phyloP scores from a whole-genome alignment of 2,797 vertebrate species.

The Tarsius wallacei region DNA sequence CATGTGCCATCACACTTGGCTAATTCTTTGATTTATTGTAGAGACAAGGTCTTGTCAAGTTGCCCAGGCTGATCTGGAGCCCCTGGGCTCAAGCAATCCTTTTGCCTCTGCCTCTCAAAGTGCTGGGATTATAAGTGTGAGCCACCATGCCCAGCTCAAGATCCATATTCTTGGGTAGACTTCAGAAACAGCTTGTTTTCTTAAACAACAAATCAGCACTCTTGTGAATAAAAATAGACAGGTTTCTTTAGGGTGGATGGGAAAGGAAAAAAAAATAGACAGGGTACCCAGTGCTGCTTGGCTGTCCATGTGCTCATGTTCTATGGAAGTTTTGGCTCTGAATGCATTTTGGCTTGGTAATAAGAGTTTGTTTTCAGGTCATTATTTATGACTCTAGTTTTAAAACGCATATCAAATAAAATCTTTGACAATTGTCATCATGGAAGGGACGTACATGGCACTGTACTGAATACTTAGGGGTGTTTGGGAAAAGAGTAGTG shows the following conservation, averaged over 20 bases:
- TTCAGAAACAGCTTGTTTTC: neutral
- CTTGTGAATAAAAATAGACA: neutral
- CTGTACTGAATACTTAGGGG: neutral
- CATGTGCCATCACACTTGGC: rapidly evolving
- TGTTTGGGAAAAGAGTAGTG: neutral
- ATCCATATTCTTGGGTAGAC: neutral
- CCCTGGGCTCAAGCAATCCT: neutral
- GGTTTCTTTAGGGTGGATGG: too few relatives aligned
- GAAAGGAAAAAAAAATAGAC: neutral
- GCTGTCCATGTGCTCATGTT: neutral
- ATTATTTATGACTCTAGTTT: slow-evolving; percentile 17
- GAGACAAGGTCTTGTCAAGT: neutral
- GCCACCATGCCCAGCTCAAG: neutral
- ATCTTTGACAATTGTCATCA: neutral
- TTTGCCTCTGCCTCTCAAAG: neutral
- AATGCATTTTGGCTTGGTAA: neutral
- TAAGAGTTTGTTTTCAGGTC: neutral
- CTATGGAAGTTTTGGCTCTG: neutral
- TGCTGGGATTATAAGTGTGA: neutral
- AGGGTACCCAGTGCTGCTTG: neutral
- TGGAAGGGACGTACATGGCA: neutral
- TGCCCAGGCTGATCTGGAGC: neutral
- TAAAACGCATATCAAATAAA: neutral
- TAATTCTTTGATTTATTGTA: neutral
- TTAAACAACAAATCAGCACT: neutral